Base-by-base conservation (phyloP, 2,113 vertebrate species). In the Noturus placidus region DNA sequence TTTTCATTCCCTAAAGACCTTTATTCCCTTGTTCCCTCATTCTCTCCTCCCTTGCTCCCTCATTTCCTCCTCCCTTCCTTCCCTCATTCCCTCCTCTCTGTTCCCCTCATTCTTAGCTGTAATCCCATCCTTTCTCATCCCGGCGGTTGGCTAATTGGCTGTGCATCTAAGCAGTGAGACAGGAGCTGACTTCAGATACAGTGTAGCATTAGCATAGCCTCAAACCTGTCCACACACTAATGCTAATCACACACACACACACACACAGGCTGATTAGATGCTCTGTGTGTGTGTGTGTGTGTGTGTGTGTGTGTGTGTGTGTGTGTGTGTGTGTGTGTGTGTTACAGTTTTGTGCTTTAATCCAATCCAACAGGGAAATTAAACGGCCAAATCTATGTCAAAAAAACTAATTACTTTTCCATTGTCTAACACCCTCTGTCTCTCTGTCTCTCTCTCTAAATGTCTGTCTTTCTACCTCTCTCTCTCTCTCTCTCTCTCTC, bases 141-240 rank as follows among this genome's bases (percentile, higher is more conserved):
- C 11, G 79, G 90, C 87, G 92, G 65, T 89, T 91, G 87, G 87
- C 93, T 96, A 95, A 95, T 95, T 96, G 94, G 95, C 95, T 61
- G 79, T 38, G 79, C 94, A 93, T 91, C 92, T 94, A 92, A 94
- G 92, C 90, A 91, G 86, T 86, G 89, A 93, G 93, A 95, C 94
- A 94, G 92, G 94, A 94, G 93, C 93, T 92, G 92, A 92, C 92
- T 93, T 94, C 93, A 95, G 93, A 95, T 94, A 95, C 92, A 95
- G 93, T 52, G 87, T 91, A 90, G 91, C 87, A 86, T 94, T 96
- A 79, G 27, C n/a, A 33, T 93, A 94, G 93, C 92, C 92, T 93
- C 90, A 90, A 92, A 92, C 92, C 93, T 91, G 93, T 93, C 93
- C 67, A 90, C 91, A 91, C 88, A 92, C 92, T 93, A 94, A 93